A percentile compares a stretch with the other conserved stretches of the same genome.
phyloP scores from a whole-genome alignment of 2,888 invertebrate species.

The Pemphredon lugubris region DNA sequence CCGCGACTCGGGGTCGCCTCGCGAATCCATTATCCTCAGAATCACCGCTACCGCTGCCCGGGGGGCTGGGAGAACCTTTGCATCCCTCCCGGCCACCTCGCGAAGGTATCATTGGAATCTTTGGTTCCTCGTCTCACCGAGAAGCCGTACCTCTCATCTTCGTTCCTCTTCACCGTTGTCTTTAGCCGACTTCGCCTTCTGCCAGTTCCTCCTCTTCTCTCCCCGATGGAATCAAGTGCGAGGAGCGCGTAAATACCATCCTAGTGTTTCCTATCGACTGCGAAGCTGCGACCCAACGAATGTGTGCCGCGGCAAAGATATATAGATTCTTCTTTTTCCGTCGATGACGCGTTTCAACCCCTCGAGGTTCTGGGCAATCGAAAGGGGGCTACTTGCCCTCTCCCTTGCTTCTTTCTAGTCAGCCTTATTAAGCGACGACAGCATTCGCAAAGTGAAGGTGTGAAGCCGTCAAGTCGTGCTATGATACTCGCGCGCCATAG shows the following conservation, averaged over 20 bases:
- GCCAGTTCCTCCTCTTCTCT: not conserved
- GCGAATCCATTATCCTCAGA: slow-evolving; percentile 78
- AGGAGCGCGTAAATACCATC: too few relatives aligned
- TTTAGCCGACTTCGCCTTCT: not conserved
- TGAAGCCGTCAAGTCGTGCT: too few relatives aligned
- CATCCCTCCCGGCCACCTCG: slow-evolving; percentile 77
- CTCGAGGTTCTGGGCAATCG: not conserved
- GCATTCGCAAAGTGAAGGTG: too few relatives aligned
- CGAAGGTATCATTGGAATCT: slow-evolving; percentile 79
- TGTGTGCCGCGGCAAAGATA: slow-evolving; percentile 46
- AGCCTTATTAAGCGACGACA: not conserved
- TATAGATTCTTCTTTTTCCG: slow-evolving; percentile 37
- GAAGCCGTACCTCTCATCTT: slow-evolving; percentile 45
- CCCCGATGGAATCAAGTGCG: too few relatives aligned
- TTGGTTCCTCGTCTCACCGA: slow-evolving; percentile 57
- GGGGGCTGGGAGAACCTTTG: slow-evolving; percentile 76
- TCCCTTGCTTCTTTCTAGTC: not conserved
- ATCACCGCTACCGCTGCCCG: slow-evolving; percentile 77
- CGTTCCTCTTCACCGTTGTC: not conserved
- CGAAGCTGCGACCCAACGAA: too few relatives aligned
- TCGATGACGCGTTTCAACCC: not conserved
- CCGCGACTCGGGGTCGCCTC: slow-evolving; percentile 73
- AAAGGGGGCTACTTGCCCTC: not conserved
- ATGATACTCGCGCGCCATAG: slow-evolving; percentile 33
- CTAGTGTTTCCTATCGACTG: too few relatives aligned